Base-by-base conservation (phyloP, 2,113 vertebrate genomes). In the Clarias magur region DNA sequence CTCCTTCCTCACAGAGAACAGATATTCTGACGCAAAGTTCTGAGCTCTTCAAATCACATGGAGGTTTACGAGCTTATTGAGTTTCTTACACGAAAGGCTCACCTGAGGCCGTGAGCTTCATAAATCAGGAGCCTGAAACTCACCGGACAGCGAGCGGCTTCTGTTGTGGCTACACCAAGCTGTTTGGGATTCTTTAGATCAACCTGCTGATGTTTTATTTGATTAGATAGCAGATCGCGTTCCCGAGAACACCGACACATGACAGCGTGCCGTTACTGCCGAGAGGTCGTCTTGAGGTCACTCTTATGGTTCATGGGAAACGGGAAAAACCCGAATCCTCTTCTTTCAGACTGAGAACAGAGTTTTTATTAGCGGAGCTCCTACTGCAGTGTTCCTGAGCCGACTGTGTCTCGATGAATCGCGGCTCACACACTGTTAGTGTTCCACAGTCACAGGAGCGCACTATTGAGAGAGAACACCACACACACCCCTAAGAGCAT, bases 121-220 rank as follows among this genome's bases (percentile, higher is more conserved):
- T 63, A 79, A 23, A 25, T 80, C 62, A 56, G 16, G 72, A 21
- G 59, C 27, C 16, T 19, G 2, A 30, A n/a, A 19, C 60, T 56
- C 16, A 19, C 21, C 9, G n/a, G 42, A n/a, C 0, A 57, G n/a
- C 59, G 23, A 16, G 27, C 7, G 7, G 42, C n/a, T 34, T 79
- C 27, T 79, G 60, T 85, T 85, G 25, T 85, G 84, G 25, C 84
- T 85, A 80, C 27, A 34, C 1, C 34, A 4, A 34, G 2, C 11
- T 80, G 42, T 86, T 86, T 80, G 48, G n/a, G 12, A 59, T 80
- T 80, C 8, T 80, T 59, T 30, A 59, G 12, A 27, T 78, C 3
- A n/a, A 60, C 25, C n/a, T 54, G 73, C 3, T 76, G 56, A 73
- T 34, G 16, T 67, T 57, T 3, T 59, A 54, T 30, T 68, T 12